Conservation (phyloP, 2,797 vertebrate genomes). For the Glyptemys insculpta region DNA sequence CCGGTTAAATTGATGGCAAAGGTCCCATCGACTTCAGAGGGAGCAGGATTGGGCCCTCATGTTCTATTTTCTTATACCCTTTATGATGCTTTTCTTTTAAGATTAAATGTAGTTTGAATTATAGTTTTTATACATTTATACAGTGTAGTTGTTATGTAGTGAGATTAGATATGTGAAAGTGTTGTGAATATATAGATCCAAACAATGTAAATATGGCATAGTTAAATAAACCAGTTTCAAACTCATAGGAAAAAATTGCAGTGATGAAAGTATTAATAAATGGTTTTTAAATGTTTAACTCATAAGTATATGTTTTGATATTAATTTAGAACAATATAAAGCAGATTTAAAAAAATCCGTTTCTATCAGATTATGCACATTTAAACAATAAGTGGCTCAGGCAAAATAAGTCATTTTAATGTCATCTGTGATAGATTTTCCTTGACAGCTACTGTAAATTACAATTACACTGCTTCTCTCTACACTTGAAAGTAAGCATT, state of each 20-base stretch:
- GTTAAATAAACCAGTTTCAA: slow-evolving; percentile 78
- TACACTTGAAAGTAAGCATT: slow-evolving; percentile 86
- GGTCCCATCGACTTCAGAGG: not conserved
- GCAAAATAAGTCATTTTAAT: slow-evolving; percentile 90
- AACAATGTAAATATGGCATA: slow-evolving; percentile 56
- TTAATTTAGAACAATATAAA: slow-evolving; percentile 86
- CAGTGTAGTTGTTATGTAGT: slow-evolving; percentile 26
- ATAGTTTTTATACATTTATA: slow-evolving; percentile 16
- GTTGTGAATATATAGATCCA: slow-evolving; percentile 43
- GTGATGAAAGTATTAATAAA: slow-evolving; percentile 82
- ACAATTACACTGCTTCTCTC: slow-evolving; percentile 87
- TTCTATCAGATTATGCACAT: slow-evolving; percentile 87
- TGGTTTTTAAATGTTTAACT: slow-evolving; percentile 84
- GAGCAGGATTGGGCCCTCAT: not conserved
- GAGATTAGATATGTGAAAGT: slow-evolving; percentile 32
- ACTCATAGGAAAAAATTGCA: slow-evolving; percentile 70
- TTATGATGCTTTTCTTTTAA: slow-evolving; percentile 38
- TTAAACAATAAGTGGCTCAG: slow-evolving; percentile 88
- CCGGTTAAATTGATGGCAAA: not conserved
- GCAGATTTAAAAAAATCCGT: slow-evolving; percentile 80
- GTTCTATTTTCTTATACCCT: slow-evolving; percentile 1
- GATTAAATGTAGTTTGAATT: slow-evolving; percentile 57
- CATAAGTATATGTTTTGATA: slow-evolving; percentile 85
- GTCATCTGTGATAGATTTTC: slow-evolving; percentile 87
- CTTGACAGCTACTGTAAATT: slow-evolving; percentile 90